Evolutionary conservation across 2,113 vertebrate species (phyloP), one percentile per base, ranked within the genome.

Genomic region (Equus przewalskii): DNA sequence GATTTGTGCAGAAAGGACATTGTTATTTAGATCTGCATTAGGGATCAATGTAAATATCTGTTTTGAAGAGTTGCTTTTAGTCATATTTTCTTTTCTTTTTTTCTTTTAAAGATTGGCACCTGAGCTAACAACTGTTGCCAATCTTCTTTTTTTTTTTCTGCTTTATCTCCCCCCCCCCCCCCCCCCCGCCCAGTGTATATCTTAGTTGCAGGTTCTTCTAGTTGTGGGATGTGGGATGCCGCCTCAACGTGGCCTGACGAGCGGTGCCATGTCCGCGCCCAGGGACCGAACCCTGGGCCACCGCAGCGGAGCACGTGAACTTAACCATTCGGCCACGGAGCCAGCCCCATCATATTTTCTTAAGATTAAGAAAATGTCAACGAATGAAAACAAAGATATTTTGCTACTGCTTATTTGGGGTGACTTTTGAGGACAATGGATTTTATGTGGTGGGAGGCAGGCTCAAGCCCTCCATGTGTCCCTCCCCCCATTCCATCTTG

Each of bases 401-500:
- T 85, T 41, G 28, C 22, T 36, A 13, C 7, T 36, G 60, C 30
- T 91, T 91, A 28, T 85, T 62, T 22, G 64, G 19, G 11, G 46
- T 24, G 95, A 67, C 36, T 89, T 62, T 33, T 49, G 67, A 86
- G 69, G 44, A 44, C 7, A 49, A 44, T 21, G 60, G 58, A 1
- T 10, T 70, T 24, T 26, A 0, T 6, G 26, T n/a, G 19, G 75
- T 10, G 5, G 19, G 60, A 64, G 46, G 13, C 28, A 9, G 91
- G n/a, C 75, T 56, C 62, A 2, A 30, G 28, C 41, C 22, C 18
- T 36, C 22, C 13, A 0, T 0, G 1, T 3, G 44, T 11, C 41
- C 56, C 3, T 0, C 13, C 11, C 0, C 30, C 8, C 0, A 0
- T 15, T 12, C 70, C 3, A 0, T 22, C 22, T 3, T 4, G 51